phyloP scores from a whole-genome alignment of 2,113 vertebrate species.

The Dicerorhinus sumatrensis region DNA sequence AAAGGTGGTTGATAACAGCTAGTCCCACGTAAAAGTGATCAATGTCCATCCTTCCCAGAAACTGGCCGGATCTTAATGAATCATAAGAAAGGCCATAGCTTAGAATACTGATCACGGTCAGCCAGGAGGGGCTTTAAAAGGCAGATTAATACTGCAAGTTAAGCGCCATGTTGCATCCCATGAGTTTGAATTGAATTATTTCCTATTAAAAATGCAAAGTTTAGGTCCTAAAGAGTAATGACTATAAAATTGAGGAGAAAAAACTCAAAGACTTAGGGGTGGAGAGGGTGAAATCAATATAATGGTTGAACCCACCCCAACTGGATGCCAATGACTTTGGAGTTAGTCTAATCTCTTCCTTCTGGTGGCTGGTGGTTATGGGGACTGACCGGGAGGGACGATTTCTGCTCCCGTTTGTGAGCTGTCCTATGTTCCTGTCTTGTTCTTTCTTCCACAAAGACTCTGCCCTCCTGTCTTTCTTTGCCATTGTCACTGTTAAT shows the following conservation, averaged over 20 bases:
- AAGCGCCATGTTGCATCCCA: rapidly evolving
- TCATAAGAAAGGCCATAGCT: rapidly evolving
- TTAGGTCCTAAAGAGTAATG: not conserved
- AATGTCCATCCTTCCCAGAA: not conserved
- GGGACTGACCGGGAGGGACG: rapidly evolving
- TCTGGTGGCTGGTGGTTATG: no score
- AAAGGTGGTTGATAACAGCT: not conserved
- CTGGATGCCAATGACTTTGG: no score
- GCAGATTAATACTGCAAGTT: rapidly evolving
- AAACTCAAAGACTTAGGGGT: not conserved
- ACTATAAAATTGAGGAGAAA: not conserved
- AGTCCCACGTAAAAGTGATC: rapidly evolving
- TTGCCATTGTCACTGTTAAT: not conserved
- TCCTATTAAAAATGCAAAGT: not conserved
- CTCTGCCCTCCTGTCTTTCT: not conserved
- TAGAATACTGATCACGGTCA: rapidly evolving
- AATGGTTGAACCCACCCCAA: rapidly evolving
- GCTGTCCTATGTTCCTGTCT: not conserved
- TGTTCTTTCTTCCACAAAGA: no score
- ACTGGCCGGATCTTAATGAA: no score
- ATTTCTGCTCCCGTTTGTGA: rapidly evolving
- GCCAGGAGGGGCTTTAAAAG: not conserved
- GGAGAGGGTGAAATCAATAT: not conserved
- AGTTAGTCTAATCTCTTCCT: rapidly evolving
- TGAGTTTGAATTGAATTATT: not conserved